Percentiles rank a stretch among this genome's conserved stretches.
Evolutionary conservation across 2,113 vertebrate species (phyloP).

Genomic region (Neogale vison): DNA sequence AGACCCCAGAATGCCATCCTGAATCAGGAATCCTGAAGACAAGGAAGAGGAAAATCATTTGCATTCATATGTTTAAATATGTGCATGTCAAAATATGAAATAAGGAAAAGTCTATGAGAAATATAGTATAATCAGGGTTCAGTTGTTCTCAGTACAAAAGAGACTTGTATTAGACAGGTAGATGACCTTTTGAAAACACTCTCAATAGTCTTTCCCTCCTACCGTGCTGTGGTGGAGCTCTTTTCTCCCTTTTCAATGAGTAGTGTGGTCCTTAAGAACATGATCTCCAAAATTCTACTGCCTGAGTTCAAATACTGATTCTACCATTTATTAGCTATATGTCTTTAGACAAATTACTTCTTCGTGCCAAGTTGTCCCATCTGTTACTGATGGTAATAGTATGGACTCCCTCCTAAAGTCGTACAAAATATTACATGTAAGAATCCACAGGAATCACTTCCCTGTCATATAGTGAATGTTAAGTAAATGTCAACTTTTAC

Average conservation of each 20-base stretch:
- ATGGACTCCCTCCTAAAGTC: background rate
- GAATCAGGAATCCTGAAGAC: conserved; percentile 82
- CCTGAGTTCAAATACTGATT: background rate
- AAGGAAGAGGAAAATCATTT: background rate
- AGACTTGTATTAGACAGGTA: background rate
- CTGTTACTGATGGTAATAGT: background rate
- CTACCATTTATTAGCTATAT: background rate
- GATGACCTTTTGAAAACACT: background rate
- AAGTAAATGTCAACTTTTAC: background rate
- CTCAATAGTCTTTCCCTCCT: background rate
- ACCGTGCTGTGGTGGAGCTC: accelerated
- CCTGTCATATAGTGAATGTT: background rate
- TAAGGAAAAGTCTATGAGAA: background rate
- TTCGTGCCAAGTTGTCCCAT: background rate
- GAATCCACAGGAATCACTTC: background rate
- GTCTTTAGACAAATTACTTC: background rate
- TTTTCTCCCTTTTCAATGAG: background rate
- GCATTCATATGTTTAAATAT: background rate
- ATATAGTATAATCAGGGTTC: background rate
- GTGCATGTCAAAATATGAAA: background rate
- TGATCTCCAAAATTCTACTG: background rate
- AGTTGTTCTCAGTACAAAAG: background rate
- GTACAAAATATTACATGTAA: background rate
- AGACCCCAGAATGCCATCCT: conserved; percentile 80
- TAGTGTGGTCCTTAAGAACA: background rate